Conservation (phyloP, 2,113 vertebrate genomes). For the Catagonus wagneri region DNA sequence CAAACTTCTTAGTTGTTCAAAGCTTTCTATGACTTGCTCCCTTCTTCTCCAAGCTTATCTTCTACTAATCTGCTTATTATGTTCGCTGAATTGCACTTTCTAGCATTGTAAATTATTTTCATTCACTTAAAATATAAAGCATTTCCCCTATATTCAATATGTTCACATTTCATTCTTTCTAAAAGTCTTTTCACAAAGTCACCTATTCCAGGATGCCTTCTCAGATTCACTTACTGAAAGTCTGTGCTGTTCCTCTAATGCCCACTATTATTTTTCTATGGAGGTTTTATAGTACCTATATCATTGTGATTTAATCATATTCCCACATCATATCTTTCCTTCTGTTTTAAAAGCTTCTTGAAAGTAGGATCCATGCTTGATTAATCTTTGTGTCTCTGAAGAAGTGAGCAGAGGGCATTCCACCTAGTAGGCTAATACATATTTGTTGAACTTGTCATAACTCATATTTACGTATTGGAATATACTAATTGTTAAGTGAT, state of each 20-base stretch:
- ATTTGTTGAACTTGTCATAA: conserved; percentile 26
- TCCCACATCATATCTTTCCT: background rate
- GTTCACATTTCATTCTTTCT: background rate
- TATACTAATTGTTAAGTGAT: background rate
- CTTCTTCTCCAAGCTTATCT: background rate
- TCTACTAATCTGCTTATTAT: background rate
- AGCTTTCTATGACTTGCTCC: background rate
- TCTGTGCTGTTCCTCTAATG: background rate
- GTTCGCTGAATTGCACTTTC: background rate
- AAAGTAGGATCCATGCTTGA: background rate
- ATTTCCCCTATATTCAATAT: background rate
- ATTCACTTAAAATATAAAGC: background rate
- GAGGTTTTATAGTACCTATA: background rate
- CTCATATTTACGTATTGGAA: background rate
- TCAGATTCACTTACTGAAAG: background rate
- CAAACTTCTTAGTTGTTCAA: background rate
- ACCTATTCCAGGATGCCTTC: background rate
- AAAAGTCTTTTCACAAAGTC: conserved; percentile 19
- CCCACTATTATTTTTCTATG: background rate
- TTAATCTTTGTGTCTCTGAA: background rate
- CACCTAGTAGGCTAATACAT: background rate
- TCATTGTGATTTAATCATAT: background rate
- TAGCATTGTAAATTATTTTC: background rate
- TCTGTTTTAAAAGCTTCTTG: background rate
- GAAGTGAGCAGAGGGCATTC: background rate